Evolutionary conservation across 1,140 invertebrate species (phyloP), one percentile per base, ranked within the genome.

Genomic region (Drosophila micromelanica): DNA sequence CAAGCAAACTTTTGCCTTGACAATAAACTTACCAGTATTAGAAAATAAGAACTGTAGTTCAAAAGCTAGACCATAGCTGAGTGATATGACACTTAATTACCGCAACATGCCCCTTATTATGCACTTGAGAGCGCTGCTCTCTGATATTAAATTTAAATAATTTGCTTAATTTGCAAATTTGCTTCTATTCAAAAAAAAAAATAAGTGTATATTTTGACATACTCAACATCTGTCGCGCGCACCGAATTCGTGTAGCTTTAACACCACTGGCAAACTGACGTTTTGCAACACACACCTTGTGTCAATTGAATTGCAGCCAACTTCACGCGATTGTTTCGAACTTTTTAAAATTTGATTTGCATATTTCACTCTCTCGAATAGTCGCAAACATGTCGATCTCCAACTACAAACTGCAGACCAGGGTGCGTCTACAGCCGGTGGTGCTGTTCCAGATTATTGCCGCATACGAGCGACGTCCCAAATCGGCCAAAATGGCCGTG

Each of bases 401-500:
- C 11, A 73, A 73, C 30, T 84, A 65, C 6, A 74, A 48, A 45
- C 9, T 90, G 11, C 55, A 55, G 8, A 13, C 73, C 20, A 80
- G 80, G 35, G 73, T 89, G 40, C 49, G 64, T 27, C n/a, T 89
- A 3, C 69, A 85, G 12, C 84, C 85, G 0, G n/a, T 89, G 38
- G 84, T 89, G 13, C 23, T 90, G 3, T 89, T 89, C 23, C 85
- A 89, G 42, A 85, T 89, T 15, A 74, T 90, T 3, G 60, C 76
- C 15, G 64, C 84, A 17, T 90, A 78, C 42, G 84, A 89, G 5
- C 84, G 85, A 6, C 85, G 84, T 1, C 48, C 76, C 7, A 68
- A 60, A 17, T 62, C 71, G 11, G 37, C 59, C 27, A 68, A 38
- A 11, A 38, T 78, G 75, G 63, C 75, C 0, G 62, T 89, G 17